These are phyloP conservation scores for Anolis sagrei DNA, from an alignment of 2,113 vertebrate species.

Conservation along the genomic window DNA sequence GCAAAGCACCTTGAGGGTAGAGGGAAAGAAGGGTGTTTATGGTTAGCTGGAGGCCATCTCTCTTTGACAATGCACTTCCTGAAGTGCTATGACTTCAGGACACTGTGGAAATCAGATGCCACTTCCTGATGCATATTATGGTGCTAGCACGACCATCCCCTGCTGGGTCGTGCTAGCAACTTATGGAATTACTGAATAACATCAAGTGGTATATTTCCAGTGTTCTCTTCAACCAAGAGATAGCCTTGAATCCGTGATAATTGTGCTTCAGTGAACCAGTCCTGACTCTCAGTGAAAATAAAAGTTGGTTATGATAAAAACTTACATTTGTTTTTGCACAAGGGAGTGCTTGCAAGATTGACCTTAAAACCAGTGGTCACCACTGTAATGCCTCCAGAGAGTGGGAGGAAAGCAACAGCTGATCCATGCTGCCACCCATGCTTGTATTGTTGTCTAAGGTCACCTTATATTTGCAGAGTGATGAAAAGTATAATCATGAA, in stretches of 20 bases:
- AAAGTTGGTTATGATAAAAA: background rate
- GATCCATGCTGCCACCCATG: constrained; percentile 28
- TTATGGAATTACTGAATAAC: background rate
- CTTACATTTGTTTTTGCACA: background rate
- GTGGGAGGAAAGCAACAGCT: constrained; percentile 7
- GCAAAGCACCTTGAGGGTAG: no score
- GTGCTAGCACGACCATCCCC: background rate
- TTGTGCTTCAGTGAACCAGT: background rate
- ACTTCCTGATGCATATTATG: background rate
- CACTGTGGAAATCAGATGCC: background rate
- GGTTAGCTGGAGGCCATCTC: no score
- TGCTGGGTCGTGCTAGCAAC: background rate
- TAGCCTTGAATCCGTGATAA: background rate
- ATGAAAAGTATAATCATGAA: constrained; percentile 55
- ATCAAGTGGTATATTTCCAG: background rate
- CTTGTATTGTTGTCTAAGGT: constrained; percentile 58
- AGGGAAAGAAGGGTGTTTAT: no score
- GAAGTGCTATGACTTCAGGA: background rate
- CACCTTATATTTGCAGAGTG: constrained; percentile 68
- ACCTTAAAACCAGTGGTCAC: constrained; percentile 46
- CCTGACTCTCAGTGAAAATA: background rate
- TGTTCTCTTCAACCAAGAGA: background rate
- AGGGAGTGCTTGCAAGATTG: background rate
- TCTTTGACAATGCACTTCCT: no score
- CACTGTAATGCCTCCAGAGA: constrained; percentile 49